phyloP scores from a whole-genome alignment of 2,113 vertebrate genomes.

The Ancistrus triradiatus region DNA sequence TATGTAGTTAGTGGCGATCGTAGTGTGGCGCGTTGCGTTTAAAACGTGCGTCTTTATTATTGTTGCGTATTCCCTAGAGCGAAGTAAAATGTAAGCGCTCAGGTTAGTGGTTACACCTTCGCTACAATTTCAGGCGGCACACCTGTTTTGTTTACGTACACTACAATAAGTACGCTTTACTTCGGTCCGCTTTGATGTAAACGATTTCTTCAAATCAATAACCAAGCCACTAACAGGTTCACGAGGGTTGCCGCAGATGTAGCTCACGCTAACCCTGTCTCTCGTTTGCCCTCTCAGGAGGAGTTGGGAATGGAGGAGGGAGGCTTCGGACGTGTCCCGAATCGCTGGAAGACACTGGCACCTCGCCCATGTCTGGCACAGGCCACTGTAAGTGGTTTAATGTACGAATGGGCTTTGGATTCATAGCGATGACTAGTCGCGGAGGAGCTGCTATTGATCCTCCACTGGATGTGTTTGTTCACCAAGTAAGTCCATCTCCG shows the following conservation, averaged over 20 bases:
- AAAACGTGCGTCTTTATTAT: background rate
- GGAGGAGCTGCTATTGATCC: constrained; percentile 82
- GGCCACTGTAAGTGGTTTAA: constrained; percentile 93
- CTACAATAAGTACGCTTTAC: constrained; percentile 2
- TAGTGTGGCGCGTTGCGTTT: no score
- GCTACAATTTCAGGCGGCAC: background rate
- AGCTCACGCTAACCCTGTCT: constrained; percentile 14
- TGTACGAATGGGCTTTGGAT: constrained; percentile 97
- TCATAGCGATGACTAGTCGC: constrained; percentile 91
- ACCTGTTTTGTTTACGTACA: constrained; percentile 26
- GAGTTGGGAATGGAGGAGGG: constrained; percentile 20
- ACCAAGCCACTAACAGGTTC: no score
- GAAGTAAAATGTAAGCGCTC: no score
- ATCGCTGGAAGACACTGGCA: constrained; percentile 18
- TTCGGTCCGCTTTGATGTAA: no score
- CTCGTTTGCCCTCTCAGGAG: constrained; percentile 28
- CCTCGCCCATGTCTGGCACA: constrained; percentile 26
- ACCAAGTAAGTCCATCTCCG: constrained; percentile 77
- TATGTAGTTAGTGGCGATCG: no score
- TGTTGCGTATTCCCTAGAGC: no score
- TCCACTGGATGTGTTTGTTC: constrained; percentile 94
- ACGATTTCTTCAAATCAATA: no score
- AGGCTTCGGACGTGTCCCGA: constrained; percentile 17
- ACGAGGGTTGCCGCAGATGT: background rate
- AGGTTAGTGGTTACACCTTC: no score